Evolutionary conservation across 2,888 invertebrate genomes (phyloP).

Genomic region (Apodemia duryi): DNA sequence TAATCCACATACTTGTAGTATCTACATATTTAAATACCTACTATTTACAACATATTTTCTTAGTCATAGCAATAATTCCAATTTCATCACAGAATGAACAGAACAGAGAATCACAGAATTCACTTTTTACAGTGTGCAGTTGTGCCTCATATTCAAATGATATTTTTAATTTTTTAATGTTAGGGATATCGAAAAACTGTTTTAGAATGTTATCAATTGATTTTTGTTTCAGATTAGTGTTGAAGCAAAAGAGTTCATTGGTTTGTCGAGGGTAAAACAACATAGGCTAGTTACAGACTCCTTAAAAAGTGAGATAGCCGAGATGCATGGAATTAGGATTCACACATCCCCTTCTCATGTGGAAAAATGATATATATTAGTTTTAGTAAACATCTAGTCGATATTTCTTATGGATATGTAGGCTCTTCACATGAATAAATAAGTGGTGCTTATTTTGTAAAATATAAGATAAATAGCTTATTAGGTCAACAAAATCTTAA

Average conservation of each 20-base stretch:
- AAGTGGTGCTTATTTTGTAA: neutral
- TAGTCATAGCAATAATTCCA: no score
- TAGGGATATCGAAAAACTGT: no score
- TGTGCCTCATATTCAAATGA: no score
- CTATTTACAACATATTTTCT: no score
- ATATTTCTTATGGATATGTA: neutral
- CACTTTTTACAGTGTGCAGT: no score
- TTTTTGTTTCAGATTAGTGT: constrained; percentile 68
- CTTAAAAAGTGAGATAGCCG: constrained; percentile 87
- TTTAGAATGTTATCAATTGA: no score
- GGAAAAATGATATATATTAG: constrained; percentile 19
- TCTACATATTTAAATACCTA: no score
- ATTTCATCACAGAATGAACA: no score
- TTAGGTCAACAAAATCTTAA: neutral
- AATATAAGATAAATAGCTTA: neutral
- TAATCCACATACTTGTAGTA: no score
- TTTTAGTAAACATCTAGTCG: neutral
- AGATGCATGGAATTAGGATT: constrained; percentile 91
- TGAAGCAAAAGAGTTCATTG: constrained; percentile 84
- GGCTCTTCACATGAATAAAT: neutral
- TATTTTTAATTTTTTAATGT: no score
- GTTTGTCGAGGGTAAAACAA: constrained; percentile 84
- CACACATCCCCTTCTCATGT: constrained; percentile 79
- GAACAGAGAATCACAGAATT: no score
- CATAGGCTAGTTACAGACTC: constrained; percentile 86